These are phyloP conservation scores for Lacerta agilis DNA, from an alignment of 2,797 vertebrate species.

Conservation along the genomic window DNA sequence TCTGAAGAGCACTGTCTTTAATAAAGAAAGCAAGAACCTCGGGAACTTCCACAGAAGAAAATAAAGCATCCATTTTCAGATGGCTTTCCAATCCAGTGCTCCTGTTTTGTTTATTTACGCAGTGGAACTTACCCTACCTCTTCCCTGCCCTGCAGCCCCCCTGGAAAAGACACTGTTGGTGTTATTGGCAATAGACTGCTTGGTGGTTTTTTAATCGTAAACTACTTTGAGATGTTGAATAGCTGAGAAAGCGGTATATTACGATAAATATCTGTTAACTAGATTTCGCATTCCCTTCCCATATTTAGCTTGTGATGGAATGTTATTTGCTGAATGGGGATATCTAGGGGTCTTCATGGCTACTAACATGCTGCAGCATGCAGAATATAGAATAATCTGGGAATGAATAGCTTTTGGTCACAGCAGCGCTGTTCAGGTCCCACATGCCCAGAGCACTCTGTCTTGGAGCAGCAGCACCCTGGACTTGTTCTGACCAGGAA, in stretches of 20 bases:
- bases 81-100: not conserved
- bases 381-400: too few relatives aligned
- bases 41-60: not conserved
- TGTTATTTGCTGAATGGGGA: not conserved
- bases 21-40: not conserved
- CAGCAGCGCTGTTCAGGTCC: not conserved
- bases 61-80: not conserved
- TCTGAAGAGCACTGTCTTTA: accelerated
- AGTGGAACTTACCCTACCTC: not conserved
- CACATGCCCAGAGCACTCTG: not conserved
- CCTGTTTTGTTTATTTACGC: too few relatives aligned
- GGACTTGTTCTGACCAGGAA: not conserved
- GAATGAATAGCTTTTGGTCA: not conserved
- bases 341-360: not conserved
- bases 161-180: not conserved
- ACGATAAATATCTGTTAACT: not conserved
- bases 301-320: not conserved
- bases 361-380: not conserved
- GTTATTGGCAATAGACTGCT: not conserved
- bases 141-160: too few relatives aligned
- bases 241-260: not conserved
- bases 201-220: not conserved
- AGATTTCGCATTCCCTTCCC: not conserved
- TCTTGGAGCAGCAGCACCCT: not conserved
- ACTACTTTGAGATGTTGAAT: not conserved